Evolutionary conservation across 1,140 invertebrate species (phyloP), one percentile per base, ranked within the genome.

Genomic region (Lasioglossum baleicum): DNA sequence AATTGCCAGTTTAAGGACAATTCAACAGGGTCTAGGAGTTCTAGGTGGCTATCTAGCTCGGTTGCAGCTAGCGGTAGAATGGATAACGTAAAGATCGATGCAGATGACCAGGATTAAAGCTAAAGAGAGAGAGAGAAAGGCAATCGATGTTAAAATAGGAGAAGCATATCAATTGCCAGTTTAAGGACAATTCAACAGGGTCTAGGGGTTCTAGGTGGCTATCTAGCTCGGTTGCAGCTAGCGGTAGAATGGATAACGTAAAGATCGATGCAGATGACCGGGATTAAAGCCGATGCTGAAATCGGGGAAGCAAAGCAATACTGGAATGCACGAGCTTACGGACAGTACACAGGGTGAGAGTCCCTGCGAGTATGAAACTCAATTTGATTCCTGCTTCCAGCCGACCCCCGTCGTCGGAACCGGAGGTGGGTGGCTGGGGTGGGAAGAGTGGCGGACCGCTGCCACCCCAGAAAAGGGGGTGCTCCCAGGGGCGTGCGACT

Each of bases 401-500:
- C 79, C 82, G 80, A 83, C 86, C 86, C 79, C 83, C 85, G 81
- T 85, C 74, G 75, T 80, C 87, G 83, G 83, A 82, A 72, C 53
- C 75, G 81, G 87, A 85, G 81, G 73, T 81, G 83, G 83, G 85
- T 71, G 87, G 83, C 77, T 58, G 79, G 85, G 83, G 83, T 70
- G 81, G 71, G 72, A 81, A 56, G 66, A 73, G 65, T 74, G 80
- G 81, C 76, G 74, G 83, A 75, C 80, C 76, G 81, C 75, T 82
- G 81, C 87, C 82, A 87, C 84, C 87, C 88, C 84, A 89, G 90
- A 89, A 90, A 90, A 87, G 87, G 87, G 89, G 88, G 74, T 90
- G 83, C 83, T 92, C 91, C 91, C 91, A 87, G 85, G 91, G 91
- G 91, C 88, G 83, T 87, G 90, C 90, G 90, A 92, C 89, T 92